Evolutionary conservation across 2,797 vertebrate species (phyloP).

Genomic region (Hybognathus amarus): DNA sequence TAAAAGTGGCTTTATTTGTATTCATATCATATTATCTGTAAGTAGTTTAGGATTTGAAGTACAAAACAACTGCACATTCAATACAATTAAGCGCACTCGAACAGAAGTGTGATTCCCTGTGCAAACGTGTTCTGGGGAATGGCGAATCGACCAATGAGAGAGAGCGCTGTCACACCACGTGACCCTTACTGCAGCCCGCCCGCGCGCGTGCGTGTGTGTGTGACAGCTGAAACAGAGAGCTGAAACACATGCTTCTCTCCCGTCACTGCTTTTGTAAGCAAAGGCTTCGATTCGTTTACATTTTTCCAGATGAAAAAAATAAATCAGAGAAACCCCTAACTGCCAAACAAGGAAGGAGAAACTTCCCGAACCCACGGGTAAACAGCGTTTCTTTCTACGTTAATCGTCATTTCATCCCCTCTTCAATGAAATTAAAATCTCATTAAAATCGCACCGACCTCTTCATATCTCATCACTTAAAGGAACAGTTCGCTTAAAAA

Average conservation of each 20-base stretch:
- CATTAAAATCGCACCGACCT: not conserved
- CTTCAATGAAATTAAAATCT: not conserved
- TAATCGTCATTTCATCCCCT: not conserved
- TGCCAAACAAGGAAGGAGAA: not conserved
- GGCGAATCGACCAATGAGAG: not conserved
- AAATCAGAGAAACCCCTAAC: not conserved
- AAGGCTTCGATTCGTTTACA: not conserved
- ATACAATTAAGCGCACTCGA: not conserved
- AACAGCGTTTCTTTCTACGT: not conserved
- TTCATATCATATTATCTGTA: not conserved
- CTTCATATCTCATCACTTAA: too few relatives aligned
- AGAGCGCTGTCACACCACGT: not conserved
- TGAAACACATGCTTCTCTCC: not conserved
- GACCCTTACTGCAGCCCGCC: not conserved
- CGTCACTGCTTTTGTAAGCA: constrained; percentile 5
- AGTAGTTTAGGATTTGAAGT: not conserved
- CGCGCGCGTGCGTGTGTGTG: not conserved
- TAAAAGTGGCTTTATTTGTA: not conserved
- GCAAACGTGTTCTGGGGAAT: not conserved
- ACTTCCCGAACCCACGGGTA: not conserved
- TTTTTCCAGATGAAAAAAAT: constrained; percentile 10
- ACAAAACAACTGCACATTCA: not conserved
- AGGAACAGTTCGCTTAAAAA: too few relatives aligned
- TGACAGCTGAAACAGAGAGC: not conserved
- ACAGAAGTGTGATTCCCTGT: not conserved